Evolutionary conservation across 2,113 vertebrate genomes (phyloP), one percentile per base, ranked within the genome.

Genomic region (Coryphaenoides rupestris): DNA sequence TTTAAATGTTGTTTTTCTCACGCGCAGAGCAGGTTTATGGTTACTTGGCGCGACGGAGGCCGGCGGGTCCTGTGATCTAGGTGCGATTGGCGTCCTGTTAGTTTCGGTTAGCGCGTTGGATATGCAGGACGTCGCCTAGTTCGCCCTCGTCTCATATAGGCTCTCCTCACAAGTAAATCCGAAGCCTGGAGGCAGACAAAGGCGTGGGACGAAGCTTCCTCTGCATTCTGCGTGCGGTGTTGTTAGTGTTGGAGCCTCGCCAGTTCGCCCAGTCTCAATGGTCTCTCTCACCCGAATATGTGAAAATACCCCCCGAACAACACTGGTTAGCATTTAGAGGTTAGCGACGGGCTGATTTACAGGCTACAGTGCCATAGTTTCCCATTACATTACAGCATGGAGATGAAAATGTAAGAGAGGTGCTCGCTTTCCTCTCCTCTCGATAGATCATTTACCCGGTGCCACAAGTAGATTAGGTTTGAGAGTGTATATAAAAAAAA

Each of bases 291-390:
- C 47, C 52, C 71, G 72, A 77, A 70, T 68, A 26, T 26, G 24
- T 26, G 24, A 26, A 26, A 26, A 26, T 26, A 66, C 63, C 72
- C 63, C 71, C 65, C 52, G 63, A 72, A 69, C 61, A 62, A 47
- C 57, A 68, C 57, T 62, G 71, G 47, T 75, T 68, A 63, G 65
- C 56, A 63, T 70, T 73, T 74, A 63, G 65, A 50, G 62, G 45
- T 63, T n/a, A n/a, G 68, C 62, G 62, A 61, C n/a, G 15, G 64
- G 52, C 55, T 61, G 61, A 79, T 65, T 79, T 58, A 70, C 62
- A 66, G 3, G 58, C 75, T 78, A 71, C 73, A 60, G 68, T 71
- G n/a, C n/a, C n/a, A 56, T 62, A 52, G 58, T 76, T 76, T 82
- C 69, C 55, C 62, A 1, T 54, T 2, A 62, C 58, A 72, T 45